phyloP scores from a whole-genome alignment of 1,140 invertebrate genomes.

The Liolophura sinensis region DNA sequence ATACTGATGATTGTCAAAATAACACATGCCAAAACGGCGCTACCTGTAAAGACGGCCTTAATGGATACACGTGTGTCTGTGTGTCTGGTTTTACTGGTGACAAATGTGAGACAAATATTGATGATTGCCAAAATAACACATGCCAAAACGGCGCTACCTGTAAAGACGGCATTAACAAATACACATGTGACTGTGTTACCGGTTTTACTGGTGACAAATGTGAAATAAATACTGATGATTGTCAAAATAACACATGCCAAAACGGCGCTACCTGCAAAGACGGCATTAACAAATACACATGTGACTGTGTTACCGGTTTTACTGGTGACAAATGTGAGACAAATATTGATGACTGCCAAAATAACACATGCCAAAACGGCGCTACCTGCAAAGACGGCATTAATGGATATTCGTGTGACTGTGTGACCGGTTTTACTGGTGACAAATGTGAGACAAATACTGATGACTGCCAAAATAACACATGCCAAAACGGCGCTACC shows the following conservation, averaged over 20 bases:
- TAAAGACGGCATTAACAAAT: slow-evolving; percentile 65
- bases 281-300: slow-evolving; percentile 61
- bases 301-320: slow-evolving; percentile 32
- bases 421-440: slow-evolving; percentile 9
- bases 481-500: slow-evolving; percentile 25
- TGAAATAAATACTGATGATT: background rate
- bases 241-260: slow-evolving; percentile 10
- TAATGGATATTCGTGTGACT: slow-evolving; percentile 33
- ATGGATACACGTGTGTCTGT: background rate
- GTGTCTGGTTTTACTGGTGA: slow-evolving; percentile 12
- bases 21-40: background rate
- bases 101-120: slow-evolving; percentile 16
- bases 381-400: slow-evolving; percentile 25
- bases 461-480: slow-evolving; percentile 8
- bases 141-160: slow-evolving; percentile 16
- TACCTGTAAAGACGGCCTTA: background rate
- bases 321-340: slow-evolving; percentile 39
- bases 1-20: background rate
- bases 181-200: slow-evolving; percentile 81
- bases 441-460: slow-evolving; percentile 6
- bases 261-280: slow-evolving; percentile 9
- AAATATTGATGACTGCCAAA: slow-evolving; percentile 38
- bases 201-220: slow-evolving; percentile 65
- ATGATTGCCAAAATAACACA: slow-evolving; percentile 2
- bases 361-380: slow-evolving; percentile 24